phyloP scores from a whole-genome alignment of 2,113 vertebrate species.

The Bubalus kerabau region DNA sequence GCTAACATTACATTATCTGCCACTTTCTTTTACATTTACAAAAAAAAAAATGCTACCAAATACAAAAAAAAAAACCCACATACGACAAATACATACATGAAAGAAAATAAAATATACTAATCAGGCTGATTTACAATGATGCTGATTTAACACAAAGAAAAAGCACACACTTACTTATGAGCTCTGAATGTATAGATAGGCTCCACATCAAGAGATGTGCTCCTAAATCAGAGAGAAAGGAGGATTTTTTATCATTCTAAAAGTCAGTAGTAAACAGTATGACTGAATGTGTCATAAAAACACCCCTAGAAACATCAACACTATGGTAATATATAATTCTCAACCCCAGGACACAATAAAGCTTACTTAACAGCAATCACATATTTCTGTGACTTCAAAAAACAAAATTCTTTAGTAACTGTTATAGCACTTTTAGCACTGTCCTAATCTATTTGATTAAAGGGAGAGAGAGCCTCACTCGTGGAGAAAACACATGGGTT shows the following conservation, averaged over 20 bases:
- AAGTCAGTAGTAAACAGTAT: not conserved
- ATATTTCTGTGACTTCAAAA: not conserved
- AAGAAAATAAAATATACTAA: slow-evolving; percentile 9
- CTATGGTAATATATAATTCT: not conserved
- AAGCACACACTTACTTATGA: slow-evolving; percentile 88
- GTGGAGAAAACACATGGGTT: not conserved
- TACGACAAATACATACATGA: not conserved
- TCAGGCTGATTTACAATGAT: not conserved
- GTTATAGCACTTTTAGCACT: not conserved
- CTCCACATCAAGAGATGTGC: slow-evolving; percentile 95
- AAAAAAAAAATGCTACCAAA: not conserved
- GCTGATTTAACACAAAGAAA: slow-evolving; percentile 28
- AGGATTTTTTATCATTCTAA: not conserved
- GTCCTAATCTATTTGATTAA: not conserved
- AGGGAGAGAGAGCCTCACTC: not conserved
- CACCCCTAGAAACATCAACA: slow-evolving; percentile 1
- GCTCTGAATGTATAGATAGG: slow-evolving; percentile 99
- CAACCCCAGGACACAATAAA: not conserved
- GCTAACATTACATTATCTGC: not conserved
- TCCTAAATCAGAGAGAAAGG: slow-evolving; percentile 83
- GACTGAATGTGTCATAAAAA: not conserved
- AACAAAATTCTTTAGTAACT: not conserved
- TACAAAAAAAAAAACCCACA: not conserved
- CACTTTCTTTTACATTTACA: slow-evolving; percentile 1
- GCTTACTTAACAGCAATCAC: not conserved